Evolutionary conservation across 1,140 invertebrate genomes (phyloP), one percentile per base, ranked within the genome.

Genomic region (Drosophila elegans): DNA sequence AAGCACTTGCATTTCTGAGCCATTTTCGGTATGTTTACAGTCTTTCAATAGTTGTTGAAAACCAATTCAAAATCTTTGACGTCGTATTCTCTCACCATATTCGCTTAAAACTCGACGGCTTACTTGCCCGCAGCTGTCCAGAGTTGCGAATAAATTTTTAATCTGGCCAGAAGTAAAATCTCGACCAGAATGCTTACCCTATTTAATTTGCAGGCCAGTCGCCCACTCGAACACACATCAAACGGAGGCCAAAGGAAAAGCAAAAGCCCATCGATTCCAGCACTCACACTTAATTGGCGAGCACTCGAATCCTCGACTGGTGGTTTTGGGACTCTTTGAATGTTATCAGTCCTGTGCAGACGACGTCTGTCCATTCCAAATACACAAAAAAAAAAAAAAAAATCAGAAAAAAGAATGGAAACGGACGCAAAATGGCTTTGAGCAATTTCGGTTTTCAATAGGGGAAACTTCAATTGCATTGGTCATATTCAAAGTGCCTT

Each of bases 291-390:
- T 89, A 84, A 89, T 89, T 89, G 80, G 74, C 53, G 69, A 80
- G 62, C 75, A 68, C 71, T 60, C 53, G 61, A 68, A 53, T 66
- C 61, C 61, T 36, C 41, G 29, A 27, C 36, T 51, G 41, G 21
- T 41, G 49, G 44, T 41, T 10, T 9, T 39, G 29, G 42, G 52
- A 53, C 53, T 77, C 34, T 51, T 67, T 89, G 77, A 84, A 89
- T 74, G 84, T 89, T 89, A 89, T 89, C 84, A 89, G 80, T 89
- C 77, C 66, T 46, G 16, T 74, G 74, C 84, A 89, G 84, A 81
- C 80, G 69, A 32, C 53, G 72, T 49, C 45, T 57, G 64, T 66
- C 77, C 59, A 46, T 64, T 74, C 32, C 61, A 49, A 41, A 48
- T 48, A 42, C 25, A 39, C 44, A 74, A 25, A n/a, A 41, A 42